Evolutionary conservation across 2,113 vertebrate species (phyloP), one percentile per base, ranked within the genome.

Genomic region (Hassar affinis): DNA sequence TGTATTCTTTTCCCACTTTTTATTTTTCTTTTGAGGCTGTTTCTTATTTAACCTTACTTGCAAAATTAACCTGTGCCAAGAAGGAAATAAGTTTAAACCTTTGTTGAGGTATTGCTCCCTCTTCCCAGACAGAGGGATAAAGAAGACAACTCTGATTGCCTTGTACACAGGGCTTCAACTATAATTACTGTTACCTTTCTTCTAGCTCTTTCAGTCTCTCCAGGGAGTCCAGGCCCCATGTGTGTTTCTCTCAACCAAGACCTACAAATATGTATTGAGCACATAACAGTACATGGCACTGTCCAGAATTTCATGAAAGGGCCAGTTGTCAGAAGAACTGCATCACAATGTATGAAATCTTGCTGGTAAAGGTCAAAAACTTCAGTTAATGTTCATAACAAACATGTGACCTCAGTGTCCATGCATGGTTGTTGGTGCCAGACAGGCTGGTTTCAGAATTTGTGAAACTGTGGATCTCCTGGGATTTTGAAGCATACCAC

Each of bases 91-190:
- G n/a, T 11, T 52, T 20, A 3, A 64, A 62, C 12, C 47, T 56
- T 64, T 57, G 81, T 68, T 80, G 42, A 18, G 80, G 38, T 35
- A 3, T 52, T 79, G 22, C 20, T 69, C 35, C 66, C 18, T 49
- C 30, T 45, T 68, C n/a, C 66, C 52, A 61, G 22, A 80, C 38
- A 38, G 10, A 56, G n/a, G 25, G 22, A 38, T 38, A 33, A 78
- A 80, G n/a, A 45, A 62, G 33, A 80, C n/a, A 78, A 38, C 42
- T 49, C 54, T 51, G 54, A n/a, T 54, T 77, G 62, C 59, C 54
- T 78, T 38, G 42, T 74, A 33, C 52, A 86, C 42, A 69, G 42
- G 49, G 57, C 68, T 82, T 82, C 52, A 52, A 49, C 54, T 30
- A n/a, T 80, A 74, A 80, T 71, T 74, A 75, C 72, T 59, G 20